Base-by-base conservation (phyloP, 2,888 invertebrate genomes). In the Pegoplata infirma region DNA sequence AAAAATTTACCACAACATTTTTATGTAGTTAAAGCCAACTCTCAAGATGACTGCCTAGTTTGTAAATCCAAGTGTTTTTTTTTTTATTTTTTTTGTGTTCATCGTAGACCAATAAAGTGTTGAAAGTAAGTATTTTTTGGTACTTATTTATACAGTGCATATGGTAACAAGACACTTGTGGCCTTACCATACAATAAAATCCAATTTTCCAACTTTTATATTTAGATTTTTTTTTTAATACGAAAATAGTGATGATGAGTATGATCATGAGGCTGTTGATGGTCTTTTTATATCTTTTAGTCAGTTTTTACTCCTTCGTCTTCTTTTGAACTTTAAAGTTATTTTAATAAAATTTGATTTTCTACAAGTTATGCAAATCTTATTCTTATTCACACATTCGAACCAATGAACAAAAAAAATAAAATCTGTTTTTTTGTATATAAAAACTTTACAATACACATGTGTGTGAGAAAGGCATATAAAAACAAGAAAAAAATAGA, bases 151-250 rank as follows among this genome's bases (percentile, higher is more conserved):
- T n/a, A n/a, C n/a, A 25, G 25, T 74, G 61, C 69, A 44, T 53
- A 44, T 68, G 64, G 51, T 76, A 78, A 81, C 79, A 79, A 72
- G 74, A 79, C 80, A 74, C 81, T 79, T 71, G 80, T 79, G 81
- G 79, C 68, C 76, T 67, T 36, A 47, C 12, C 53, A 47, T 56
- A 79, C 76, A 81, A 81, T 81, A 77, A 77, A 81, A 81, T 80
- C 76, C 75, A 81, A 80, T 81, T 81, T 80, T 72, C 75, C 23
- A 46, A 23, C 49, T 44, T 12, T 51, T 14, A 55, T 59, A 58
- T 14, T 51, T 23, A 46, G 36, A 53, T n/a, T n/a, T n/a, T 28
- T 12, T 36, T 12, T 36, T 12, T 2, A 36, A 36, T 4, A 36
- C 36, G 4, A 36, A 36, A 36, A 10, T 36, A 8, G 55, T 56